Evolutionary conservation across 2,113 vertebrate genomes (phyloP).

Genomic region (Anser cygnoides): DNA sequence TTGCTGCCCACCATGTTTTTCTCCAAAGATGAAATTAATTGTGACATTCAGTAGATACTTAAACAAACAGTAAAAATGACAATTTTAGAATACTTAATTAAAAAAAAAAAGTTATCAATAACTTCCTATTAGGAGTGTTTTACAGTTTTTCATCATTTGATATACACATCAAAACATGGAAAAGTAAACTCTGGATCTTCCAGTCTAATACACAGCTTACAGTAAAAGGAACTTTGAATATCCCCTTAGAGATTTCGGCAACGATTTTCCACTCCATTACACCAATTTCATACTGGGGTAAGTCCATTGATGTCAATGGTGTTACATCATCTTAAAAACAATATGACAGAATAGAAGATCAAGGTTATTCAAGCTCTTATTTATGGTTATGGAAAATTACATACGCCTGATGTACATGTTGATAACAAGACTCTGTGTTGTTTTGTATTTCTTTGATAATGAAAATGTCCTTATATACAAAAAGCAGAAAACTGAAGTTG

Average conservation of each 20-base stretch:
- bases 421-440: constrained; percentile 17
- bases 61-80: constrained; percentile 63
- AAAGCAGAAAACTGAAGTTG: constrained; percentile 43
- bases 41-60: constrained; percentile 67
- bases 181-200: constrained; percentile 51
- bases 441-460: constrained; percentile 55
- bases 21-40: constrained; percentile 56
- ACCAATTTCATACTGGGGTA: constrained; percentile 69
- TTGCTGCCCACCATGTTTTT: constrained; percentile 40
- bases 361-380: constrained; percentile 68
- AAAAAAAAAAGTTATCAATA: constrained; percentile 63
- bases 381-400: constrained; percentile 69
- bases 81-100: constrained; percentile 73
- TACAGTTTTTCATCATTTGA: constrained; percentile 52
- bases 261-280: constrained; percentile 71
- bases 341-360: constrained; percentile 67
- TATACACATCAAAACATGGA: constrained; percentile 70
- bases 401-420: constrained; percentile 16
- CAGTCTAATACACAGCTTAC: constrained; percentile 54
- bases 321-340: constrained; percentile 66
- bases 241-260: constrained; percentile 62
- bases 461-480: constrained; percentile 4
- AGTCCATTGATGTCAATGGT: constrained; percentile 65
- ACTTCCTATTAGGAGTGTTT: constrained; percentile 48
- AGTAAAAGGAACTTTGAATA: constrained; percentile 61